Evolutionary conservation across 2,888 invertebrate genomes (phyloP), one percentile per base, ranked within the genome.

Genomic region (Drosophila subquinaria): DNA sequence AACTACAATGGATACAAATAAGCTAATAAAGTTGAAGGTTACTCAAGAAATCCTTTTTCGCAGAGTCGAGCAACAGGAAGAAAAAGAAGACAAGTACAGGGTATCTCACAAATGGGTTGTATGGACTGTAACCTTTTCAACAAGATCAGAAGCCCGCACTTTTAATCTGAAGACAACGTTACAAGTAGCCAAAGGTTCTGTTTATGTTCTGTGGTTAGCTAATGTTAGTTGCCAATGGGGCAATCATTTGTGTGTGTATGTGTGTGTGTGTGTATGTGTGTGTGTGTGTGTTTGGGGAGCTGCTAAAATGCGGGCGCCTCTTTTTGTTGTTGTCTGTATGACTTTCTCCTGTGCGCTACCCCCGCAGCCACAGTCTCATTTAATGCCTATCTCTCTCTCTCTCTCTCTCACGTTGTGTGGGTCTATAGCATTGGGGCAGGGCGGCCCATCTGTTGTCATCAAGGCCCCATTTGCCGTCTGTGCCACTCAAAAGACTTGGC

Each of bases 231-330:
- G 33, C 30, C 60, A 10, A 51, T 15, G 48, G 30, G 33, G 48
- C 48, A 17, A 30, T 62, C 63, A 61, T 60, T 63, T 27, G 27
- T 27, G 30, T 30, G 38, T 38, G 38, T 47, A 8, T 47, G 23
- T 47, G 23, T 27, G 20, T 20, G 45, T 13, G 23, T 45, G 45
- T 27, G 11, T 3, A 10, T 27, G 27, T 47, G 27, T 47, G 15
- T 33, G 48, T 15, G 6, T 17, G 33, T 36, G 35, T 36, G 5
- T 27, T 9, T n/a, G 11, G 35, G 48, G 13, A 73, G 23, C 55
- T 76, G 71, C 60, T 52, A 27, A 76, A 70, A 79, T 60, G 76
- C 76, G 60, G 76, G 63, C 66, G 56, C 45, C 47, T 43, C 57
- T 36, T 48, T 56, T 27, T 27, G 23, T 23, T 23, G 23, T 23